Evolutionary conservation across 2,888 invertebrate species (phyloP), one percentile per base, ranked within the genome.

Genomic region (Dynastes hyllus): DNA sequence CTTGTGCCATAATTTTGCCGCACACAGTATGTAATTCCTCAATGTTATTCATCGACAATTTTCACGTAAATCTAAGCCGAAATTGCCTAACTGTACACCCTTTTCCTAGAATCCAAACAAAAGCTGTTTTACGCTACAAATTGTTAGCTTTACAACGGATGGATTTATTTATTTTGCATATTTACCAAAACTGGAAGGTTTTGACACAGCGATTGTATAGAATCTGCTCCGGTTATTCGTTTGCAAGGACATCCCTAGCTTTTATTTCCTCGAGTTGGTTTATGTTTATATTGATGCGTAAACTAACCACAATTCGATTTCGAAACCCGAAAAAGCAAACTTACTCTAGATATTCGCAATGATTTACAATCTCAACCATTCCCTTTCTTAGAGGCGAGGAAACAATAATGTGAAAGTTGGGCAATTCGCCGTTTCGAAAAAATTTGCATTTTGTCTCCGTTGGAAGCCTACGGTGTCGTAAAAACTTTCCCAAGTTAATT

Each of bases 141-240:
- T 16, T 11, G 8, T 29, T n/a, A 29, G 6, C 22, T 6, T 61
- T 29, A 29, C 22, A 61, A 61, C 9, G 11, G 61, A n/a, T 27
- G 22, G 9, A 61, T 61, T 61, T 61, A 61, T 61, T 61, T 61
- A 11, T 45, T 45, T 45, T 45, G 61, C 61, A 61, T 61, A 61
- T 61, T 29, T 8, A 61, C 61, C 22, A 11, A 27, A 61, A 61
- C 22, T 29, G 22, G 29, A 3, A 11, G 2, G 9, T 22, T 22
- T 29, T 4, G 22, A 61, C 45, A 45, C 45, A 45, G 45, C 45
- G 8, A 11, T 45, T 45, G 45, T 45, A 2, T 11, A 45, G 8
- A 8, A 45, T 45, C 45, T 45, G 45, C 11, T 11, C 45, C 45
- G 45, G 45, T 45, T 45, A 11, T 55, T 22, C 29, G 22, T 22